Base-by-base conservation (phyloP, 2,888 invertebrate species). In the Rhagium mordax region DNA sequence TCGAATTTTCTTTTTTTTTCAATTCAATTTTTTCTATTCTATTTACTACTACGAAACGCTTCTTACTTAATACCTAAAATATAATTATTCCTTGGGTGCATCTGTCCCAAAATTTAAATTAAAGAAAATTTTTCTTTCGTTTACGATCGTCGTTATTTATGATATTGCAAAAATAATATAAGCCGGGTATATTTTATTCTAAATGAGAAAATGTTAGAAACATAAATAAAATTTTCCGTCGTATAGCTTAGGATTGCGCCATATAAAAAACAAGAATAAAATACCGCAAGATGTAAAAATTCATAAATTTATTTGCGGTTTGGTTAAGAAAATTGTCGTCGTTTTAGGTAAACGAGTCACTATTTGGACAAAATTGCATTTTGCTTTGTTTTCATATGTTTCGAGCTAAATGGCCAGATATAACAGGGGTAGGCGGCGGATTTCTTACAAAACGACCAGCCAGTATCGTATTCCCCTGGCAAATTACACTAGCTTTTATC, bases 301-400 rank as follows among this genome's bases (percentile, higher is more conserved):
- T 33, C 55, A 65, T 65, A 65, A 68, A 59, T 59, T 67, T 68
- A 60, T 59, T 68, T 49, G 18, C 27, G 7, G 61, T 61, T 61
- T 49, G 70, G 62, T 51, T 62, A 51, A 61, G 60, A 33, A 70
- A 66, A 65, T 51, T 65, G 57, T 29, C 53, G 51, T 47, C 67
- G 71, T 68, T 78, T 77, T 66, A 74, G 71, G 66, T 75, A 77
- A 77, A 78, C 77, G 77, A 75, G 77, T 74, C 66, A 71, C 74
- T 60, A 68, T 78, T 78, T 62, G 62, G 71, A 60, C 74, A 69
- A 77, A 77, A 78, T 78, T 78, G 78, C 77, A 72, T 77, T 55
- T 74, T 72, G 77, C 78, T 78, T 75, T 78, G 78, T 77, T 78
- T 75, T 74, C 78, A 73, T 75, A 75, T 75, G 74, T 77, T 77